Base-by-base conservation (phyloP, 2,797 vertebrate species). In the Hybognathus amarus region DNA sequence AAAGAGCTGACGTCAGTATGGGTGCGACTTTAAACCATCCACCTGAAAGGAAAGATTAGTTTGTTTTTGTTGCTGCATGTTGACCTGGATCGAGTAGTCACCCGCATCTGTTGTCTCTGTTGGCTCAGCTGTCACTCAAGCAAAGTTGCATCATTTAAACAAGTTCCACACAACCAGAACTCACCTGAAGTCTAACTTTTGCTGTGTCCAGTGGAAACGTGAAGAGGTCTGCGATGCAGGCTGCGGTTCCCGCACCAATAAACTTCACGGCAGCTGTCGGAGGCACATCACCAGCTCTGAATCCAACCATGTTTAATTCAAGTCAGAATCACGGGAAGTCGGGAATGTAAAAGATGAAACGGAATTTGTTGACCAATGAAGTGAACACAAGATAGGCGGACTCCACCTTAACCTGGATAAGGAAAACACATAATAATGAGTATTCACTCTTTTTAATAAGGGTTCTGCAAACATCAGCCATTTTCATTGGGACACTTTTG, bases 201-300 rank as follows among this genome's bases (percentile, higher is more conserved):
- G 96, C 96, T 0, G 96, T 97, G 89, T 97, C 97, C 88, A 97
- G 88, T 13, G 96, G 97, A 89, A 97, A 97, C 22, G 97, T 97
- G 89, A 97, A 87, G 79, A 97, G 92, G 89, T 97, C 97, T 5
- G 97, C 96, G 0, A 97, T 93, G 91, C 97, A 97, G 38, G 95
- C 96, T 0, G 96, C 96, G 2, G 94, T 95, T 76, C 96, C 96
- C 17, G 96, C 96, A 18, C 96, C 96, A 0, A 97, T 80, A 89
- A 97, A 97, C 92, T 97, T 97, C 22, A 97, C 94, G 0, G 92
- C 89, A 66, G 95, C 94, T 0, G 96, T 96, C 0, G 97, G 96
- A 74, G 96, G 95, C 47, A 96, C 90, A 4, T 97, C 95, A 22
- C 93, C 91, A 85, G 95, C 95, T 91, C 94, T 91, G 85, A 97